Conservation (phyloP, 2,888 invertebrate species). For the Trachelus tabidus region DNA sequence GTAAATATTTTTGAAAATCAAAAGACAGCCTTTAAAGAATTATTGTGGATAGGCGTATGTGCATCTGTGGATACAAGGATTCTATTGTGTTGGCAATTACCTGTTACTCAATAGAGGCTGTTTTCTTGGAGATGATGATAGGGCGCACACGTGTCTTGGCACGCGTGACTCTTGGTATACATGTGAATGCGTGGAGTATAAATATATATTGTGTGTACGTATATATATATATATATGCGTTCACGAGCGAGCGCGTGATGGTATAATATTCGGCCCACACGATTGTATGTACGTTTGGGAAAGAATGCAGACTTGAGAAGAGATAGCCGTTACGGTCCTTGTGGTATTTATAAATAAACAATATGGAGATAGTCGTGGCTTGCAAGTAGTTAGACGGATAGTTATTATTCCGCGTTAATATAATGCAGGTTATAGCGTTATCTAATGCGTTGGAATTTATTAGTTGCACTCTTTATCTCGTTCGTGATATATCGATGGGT, state of each 20-base stretch:
- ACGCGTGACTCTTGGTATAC: neutral
- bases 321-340: neutral
- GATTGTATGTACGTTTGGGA: neutral
- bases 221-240: neutral
- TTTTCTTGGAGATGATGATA: neutral
- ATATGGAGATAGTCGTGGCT: constrained; percentile 1
- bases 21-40: neutral
- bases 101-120: neutral
- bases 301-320: neutral
- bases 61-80: neutral
- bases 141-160: neutral
- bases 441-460: constrained; percentile 5
- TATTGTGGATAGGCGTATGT: neutral
- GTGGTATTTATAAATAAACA: constrained; percentile 5
- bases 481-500: neutral
- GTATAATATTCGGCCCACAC: constrained; percentile 5
- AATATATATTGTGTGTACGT: no score
- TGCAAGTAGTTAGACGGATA: neutral
- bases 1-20: neutral
- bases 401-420: constrained; percentile 4
- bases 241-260: neutral
- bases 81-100: neutral
- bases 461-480: constrained; percentile 4
- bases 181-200: neutral
- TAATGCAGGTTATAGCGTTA: neutral